Conservation (phyloP, 2,797 vertebrate species). For the Argya squamiceps region DNA sequence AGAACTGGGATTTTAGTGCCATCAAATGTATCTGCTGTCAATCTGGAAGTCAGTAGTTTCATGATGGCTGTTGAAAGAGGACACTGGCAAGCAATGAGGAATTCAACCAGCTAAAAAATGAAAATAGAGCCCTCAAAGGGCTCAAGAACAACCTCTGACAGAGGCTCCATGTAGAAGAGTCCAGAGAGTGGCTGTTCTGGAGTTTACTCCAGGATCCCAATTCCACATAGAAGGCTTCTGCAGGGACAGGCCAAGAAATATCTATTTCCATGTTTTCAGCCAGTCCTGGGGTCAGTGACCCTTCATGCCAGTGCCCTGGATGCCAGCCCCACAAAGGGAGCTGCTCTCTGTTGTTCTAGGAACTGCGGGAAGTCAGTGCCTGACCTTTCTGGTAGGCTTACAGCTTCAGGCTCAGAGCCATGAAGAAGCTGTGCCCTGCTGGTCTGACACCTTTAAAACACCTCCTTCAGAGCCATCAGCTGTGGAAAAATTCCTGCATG, state of each 20-base stretch:
- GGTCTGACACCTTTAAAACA: background rate
- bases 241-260: background rate
- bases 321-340: background rate
- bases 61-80: background rate
- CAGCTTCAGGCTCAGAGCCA: background rate
- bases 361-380: accelerated
- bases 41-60: background rate
- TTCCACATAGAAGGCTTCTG: background rate
- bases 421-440: background rate
- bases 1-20: background rate
- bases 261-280: background rate
- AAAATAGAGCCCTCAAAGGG: background rate
- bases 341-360: background rate
- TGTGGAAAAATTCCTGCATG: background rate
- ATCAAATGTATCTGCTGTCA: background rate
- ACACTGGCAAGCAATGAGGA: background rate
- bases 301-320: background rate
- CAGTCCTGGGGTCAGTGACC: background rate
- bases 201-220: background rate
- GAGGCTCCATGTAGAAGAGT: background rate
- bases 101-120: background rate
- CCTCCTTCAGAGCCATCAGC: background rate
- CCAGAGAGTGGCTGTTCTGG: background rate
- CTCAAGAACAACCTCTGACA: background rate
- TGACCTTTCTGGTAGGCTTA: background rate